phyloP scores from a whole-genome alignment of 2,797 vertebrate genomes.

The Myioborus melanocephalus region DNA sequence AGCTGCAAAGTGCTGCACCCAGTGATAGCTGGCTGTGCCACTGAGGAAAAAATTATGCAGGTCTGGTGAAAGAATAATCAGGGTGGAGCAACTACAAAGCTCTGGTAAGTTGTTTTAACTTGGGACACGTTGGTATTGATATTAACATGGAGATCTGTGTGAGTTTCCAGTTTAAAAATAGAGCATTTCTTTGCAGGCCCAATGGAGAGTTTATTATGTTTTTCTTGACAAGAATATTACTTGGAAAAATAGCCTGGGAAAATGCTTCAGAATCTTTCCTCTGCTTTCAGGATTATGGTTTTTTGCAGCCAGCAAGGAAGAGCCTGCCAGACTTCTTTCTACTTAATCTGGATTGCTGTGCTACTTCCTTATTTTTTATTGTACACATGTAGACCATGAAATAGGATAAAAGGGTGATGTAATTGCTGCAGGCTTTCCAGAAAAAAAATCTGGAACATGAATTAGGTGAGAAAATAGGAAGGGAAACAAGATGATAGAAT shows the following conservation, averaged over 20 bases:
- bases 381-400: background rate
- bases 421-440: background rate
- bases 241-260: slow-evolving; percentile 1
- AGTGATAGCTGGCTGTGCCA: background rate
- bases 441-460: background rate
- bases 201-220: background rate
- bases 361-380: background rate
- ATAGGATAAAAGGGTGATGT: background rate
- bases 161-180: background rate
- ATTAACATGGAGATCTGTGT: background rate
- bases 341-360: background rate
- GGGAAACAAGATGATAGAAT: background rate
- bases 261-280: background rate
- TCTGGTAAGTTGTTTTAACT: background rate
- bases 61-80: background rate
- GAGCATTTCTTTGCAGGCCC: background rate
- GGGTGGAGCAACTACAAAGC: background rate
- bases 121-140: background rate
- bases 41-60: background rate
- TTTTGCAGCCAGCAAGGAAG: background rate
- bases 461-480: background rate
- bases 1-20: background rate
- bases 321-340: background rate
- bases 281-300: background rate
- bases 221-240: background rate